Percentiles rank a stretch among this genome's conserved stretches.
These are phyloP conservation scores for Drosophila orosa DNA, from an alignment of 1,140 invertebrate genomes.

Conservation along the genomic window DNA sequence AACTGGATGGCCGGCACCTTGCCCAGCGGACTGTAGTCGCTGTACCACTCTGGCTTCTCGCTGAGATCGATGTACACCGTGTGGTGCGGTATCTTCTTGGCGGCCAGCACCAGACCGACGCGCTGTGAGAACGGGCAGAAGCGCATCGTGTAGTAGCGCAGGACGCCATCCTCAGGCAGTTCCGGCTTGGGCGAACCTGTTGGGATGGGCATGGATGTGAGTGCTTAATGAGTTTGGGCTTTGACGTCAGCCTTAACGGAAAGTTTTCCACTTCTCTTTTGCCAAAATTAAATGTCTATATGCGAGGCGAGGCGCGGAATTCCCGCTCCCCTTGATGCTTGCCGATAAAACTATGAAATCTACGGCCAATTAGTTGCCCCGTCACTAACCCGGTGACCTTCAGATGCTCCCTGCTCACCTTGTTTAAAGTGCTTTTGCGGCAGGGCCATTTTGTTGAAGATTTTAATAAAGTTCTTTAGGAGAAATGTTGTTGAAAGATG, in stretches of 20 bases:
- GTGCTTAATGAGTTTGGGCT: conserved; percentile 22
- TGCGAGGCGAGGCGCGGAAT: conserved; percentile 10
- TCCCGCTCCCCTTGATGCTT: conserved; percentile 14
- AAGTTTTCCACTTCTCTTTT: conserved; percentile 24
- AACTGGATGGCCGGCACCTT: conserved; percentile 93
- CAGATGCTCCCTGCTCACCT: conserved; percentile 50
- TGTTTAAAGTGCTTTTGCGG: conserved; percentile 68
- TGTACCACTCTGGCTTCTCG: conserved; percentile 94
- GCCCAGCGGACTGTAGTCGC: conserved; percentile 87
- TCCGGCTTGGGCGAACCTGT: conserved; percentile 88
- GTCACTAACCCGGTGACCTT: conserved; percentile 41
- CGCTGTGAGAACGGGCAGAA: conserved; percentile 96
- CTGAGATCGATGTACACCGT: conserved; percentile 92
- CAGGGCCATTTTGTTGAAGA: conserved; percentile 40
- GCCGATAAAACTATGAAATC: conserved; percentile 41
- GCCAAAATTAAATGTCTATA: conserved; percentile 29
- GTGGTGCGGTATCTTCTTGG: conserved; percentile 94
- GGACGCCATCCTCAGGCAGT: conserved; percentile 86
- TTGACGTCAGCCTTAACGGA: conserved; percentile 49
- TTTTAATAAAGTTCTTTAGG: conserved; percentile 10
- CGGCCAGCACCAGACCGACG: conserved; percentile 91
- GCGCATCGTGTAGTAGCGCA: conserved; percentile 94
- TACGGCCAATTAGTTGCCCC: conserved; percentile 22
- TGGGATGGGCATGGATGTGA: conserved; percentile 12
- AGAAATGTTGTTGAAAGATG: conserved; percentile 17